Evolutionary conservation across 2,113 vertebrate species (phyloP).

Genomic region (Muscicapa adusta): DNA sequence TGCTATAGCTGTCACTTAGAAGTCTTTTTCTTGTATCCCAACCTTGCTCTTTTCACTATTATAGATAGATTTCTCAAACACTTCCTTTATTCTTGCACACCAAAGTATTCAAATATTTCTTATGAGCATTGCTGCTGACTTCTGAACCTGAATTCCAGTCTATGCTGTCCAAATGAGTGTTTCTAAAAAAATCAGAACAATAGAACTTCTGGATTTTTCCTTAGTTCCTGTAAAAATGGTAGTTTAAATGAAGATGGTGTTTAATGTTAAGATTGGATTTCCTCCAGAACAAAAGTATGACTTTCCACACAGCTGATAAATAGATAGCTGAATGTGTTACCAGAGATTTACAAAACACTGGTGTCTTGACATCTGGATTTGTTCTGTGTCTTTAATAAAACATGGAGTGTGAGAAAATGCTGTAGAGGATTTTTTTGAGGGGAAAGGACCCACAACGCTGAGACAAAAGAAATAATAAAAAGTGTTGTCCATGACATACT

Average conservation of each 20-base stretch:
- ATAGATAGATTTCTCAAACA: background rate
- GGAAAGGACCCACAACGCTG: rapidly evolving
- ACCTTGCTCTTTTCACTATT: background rate
- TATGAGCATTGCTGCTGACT: background rate
- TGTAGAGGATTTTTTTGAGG: rapidly evolving
- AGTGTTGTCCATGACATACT: background rate
- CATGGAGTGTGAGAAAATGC: background rate
- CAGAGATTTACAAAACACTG: background rate
- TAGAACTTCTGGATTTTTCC: background rate
- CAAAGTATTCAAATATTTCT: background rate
- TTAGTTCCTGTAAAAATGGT: background rate
- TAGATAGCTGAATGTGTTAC: background rate
- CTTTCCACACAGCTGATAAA: background rate
- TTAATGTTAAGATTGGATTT: background rate
- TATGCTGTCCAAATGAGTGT: background rate
- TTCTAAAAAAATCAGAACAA: background rate
- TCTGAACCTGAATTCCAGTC: background rate
- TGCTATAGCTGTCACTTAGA: background rate
- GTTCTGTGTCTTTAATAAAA: background rate
- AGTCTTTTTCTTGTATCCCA: background rate
- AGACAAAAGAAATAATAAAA: background rate
- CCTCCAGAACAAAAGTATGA: background rate
- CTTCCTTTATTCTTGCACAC: background rate
- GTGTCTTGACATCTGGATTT: background rate
- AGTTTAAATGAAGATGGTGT: background rate